phyloP scores from a whole-genome alignment of 2,113 vertebrate genomes.

The Castor canadensis region DNA sequence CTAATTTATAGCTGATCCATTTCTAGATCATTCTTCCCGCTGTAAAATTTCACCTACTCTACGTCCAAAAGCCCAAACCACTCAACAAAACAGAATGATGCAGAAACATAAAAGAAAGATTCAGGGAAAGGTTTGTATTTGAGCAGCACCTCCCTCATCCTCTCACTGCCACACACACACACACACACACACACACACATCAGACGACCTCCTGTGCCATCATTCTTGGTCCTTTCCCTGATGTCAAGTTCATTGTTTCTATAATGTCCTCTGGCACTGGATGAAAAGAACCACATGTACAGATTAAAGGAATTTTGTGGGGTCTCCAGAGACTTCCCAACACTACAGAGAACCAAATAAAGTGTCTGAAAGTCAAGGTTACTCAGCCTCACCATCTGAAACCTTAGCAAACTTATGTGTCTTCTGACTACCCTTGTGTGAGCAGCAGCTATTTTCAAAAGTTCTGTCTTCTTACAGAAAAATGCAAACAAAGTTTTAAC shows the following conservation, averaged over 20 bases:
- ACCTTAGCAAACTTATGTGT: fast-evolving
- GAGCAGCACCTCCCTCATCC: background rate
- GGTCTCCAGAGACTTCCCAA: background rate
- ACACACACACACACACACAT: background rate
- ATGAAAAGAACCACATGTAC: too few relatives aligned
- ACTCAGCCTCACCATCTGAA: background rate
- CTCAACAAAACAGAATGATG: background rate
- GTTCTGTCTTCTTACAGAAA: slow-evolving; percentile 34
- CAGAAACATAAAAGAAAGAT: background rate
- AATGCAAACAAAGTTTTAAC: slow-evolving; percentile 46
- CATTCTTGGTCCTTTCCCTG: background rate
- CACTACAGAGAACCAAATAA: background rate
- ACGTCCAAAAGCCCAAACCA: background rate
- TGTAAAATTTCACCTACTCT: background rate
- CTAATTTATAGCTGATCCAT: background rate
- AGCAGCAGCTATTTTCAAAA: background rate
- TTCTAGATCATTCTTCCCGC: background rate
- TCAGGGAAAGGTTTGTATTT: background rate
- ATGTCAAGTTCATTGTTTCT: background rate
- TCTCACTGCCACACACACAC: background rate
- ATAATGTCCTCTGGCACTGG: background rate
- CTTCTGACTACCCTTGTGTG: background rate
- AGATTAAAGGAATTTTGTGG: background rate
- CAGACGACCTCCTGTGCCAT: background rate
- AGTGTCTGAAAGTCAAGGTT: background rate